These are phyloP conservation scores for Phyllostomus hastatus DNA, from an alignment of 2,113 vertebrate species.

Conservation along the genomic window DNA sequence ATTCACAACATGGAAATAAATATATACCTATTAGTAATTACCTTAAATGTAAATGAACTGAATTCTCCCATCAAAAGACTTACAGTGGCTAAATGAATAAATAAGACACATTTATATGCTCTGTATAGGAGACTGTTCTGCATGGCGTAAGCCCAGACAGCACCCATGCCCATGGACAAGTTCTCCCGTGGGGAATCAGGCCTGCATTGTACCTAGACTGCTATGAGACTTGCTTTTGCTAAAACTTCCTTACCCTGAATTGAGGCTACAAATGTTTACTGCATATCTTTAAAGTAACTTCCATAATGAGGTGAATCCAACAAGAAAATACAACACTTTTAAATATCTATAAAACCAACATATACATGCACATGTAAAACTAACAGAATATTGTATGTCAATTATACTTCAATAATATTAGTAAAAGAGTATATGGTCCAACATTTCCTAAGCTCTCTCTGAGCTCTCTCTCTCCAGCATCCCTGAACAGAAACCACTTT, in stretches of 20 bases:
- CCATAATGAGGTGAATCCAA: not conserved
- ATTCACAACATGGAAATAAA: not conserved
- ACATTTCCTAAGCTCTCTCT: not conserved
- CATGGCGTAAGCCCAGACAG: too few relatives aligned
- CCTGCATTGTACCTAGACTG: too few relatives aligned
- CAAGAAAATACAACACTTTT: not conserved
- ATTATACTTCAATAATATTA: not conserved
- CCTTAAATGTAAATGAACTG: not conserved
- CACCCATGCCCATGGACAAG: too few relatives aligned
- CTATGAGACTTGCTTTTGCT: too few relatives aligned
- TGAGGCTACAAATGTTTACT: too few relatives aligned
- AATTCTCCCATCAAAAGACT: not conserved
- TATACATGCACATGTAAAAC: not conserved
- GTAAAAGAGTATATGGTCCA: not conserved
- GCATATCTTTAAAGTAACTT: too few relatives aligned
- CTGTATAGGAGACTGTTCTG: too few relatives aligned
- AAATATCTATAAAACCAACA: not conserved
- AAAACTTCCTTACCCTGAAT: too few relatives aligned
- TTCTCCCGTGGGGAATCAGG: too few relatives aligned
- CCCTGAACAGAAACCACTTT: not conserved
- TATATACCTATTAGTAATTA: not conserved
- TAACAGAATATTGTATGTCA: not conserved
- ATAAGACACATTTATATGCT: not conserved
- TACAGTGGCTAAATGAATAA: not conserved
- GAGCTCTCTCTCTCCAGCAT: not conserved